Conservation (phyloP, 2,113 vertebrate genomes). For the Otus sunia region DNA sequence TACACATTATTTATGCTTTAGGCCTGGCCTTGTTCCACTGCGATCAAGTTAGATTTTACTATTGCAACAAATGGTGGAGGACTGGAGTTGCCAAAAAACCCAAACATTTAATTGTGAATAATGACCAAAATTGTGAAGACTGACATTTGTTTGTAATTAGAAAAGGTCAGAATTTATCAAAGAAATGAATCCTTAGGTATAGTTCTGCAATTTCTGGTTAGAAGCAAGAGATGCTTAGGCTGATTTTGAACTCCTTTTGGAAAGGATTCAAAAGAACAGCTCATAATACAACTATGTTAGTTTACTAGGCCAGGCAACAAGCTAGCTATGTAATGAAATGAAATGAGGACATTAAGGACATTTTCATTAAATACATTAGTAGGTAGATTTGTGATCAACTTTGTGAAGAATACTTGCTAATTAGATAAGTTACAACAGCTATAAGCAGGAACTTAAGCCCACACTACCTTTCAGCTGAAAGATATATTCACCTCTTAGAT, state of each 20-base stretch:
- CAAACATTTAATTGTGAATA: background rate
- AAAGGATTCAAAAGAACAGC: background rate
- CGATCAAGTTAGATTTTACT: background rate
- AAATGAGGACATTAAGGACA: slow-evolving; percentile 12
- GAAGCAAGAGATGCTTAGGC: background rate
- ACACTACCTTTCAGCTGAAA: background rate
- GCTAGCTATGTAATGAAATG: slow-evolving; percentile 3
- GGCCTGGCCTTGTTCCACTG: background rate
- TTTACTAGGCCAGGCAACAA: slow-evolving; percentile 3
- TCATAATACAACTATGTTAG: background rate
- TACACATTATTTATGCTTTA: background rate
- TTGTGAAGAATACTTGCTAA: background rate
- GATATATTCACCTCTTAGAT: background rate
- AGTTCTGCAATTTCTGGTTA: background rate
- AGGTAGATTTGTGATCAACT: background rate
- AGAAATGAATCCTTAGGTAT: background rate
- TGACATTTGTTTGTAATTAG: background rate
- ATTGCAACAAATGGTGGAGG: background rate
- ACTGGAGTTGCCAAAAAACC: background rate
- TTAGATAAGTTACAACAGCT: background rate
- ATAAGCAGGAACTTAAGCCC: background rate
- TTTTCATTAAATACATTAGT: slow-evolving; percentile 11
- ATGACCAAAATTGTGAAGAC: background rate
- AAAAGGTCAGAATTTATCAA: background rate
- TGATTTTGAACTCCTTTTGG: slow-evolving; percentile 1